phyloP scores from a whole-genome alignment of 2,888 invertebrate species.

The Rutpela maculata region DNA sequence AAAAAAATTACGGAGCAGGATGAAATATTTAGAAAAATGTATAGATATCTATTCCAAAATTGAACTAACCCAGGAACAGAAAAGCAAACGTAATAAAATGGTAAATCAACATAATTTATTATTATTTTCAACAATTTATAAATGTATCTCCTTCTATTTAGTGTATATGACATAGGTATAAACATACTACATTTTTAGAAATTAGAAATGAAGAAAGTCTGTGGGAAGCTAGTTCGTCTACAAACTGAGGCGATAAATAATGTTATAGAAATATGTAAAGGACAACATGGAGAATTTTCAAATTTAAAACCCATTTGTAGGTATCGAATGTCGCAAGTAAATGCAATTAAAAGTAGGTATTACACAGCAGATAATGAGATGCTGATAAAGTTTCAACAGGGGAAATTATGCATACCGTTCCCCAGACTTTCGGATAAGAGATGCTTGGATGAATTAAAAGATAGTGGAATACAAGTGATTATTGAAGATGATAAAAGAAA shows the following conservation, averaged over 20 bases:
- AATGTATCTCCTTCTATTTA: background rate
- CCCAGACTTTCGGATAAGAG: too few species aligned
- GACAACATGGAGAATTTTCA: constrained; percentile 60
- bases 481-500: too few species aligned
- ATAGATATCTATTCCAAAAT: background rate
- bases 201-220: constrained; percentile 31
- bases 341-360: too few species aligned
- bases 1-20: background rate
- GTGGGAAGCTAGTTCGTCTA: constrained; percentile 46
- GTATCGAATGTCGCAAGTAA: too few species aligned
- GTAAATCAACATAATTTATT: constrained; percentile 1
- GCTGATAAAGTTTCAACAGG: too few species aligned
- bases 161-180: background rate
- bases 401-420: too few species aligned
- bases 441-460: too few species aligned
- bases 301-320: background rate
- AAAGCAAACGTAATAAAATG: background rate
- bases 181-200: background rate
- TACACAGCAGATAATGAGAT: too few species aligned
- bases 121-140: background rate
- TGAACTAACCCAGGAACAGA: background rate
- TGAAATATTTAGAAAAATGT: background rate
- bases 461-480: too few species aligned
- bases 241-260: constrained; percentile 54
- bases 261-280: constrained; percentile 44